Evolutionary conservation across 2,797 vertebrate genomes (phyloP), one percentile per base, ranked within the genome.

Genomic region (Schizopygopsis pylzovi): DNA sequence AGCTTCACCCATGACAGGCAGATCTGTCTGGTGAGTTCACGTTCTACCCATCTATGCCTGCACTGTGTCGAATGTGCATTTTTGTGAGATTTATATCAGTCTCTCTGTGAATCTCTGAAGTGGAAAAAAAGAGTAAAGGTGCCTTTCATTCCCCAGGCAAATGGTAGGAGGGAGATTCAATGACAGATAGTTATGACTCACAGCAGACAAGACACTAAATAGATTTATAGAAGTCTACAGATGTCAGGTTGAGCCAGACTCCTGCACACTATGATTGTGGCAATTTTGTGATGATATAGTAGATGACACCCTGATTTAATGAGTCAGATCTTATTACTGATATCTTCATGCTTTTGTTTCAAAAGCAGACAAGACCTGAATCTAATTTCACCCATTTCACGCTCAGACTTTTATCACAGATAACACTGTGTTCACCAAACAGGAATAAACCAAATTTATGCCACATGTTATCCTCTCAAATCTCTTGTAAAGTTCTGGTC

Each of bases 201-300:
- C 84, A 78, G 78, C 82, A 87, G 84, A 90, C 86, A 85, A 82
- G 87, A 73, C 82, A 77, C 84, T 87, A 89, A 87, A 90, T 86
- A 85, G 84, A 90, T 90, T 86, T 90, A 89, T 85, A 70, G 82
- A 86, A 87, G 84, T 89, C 80, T 87, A 85, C 84, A 89, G 87
- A 86, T 89, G 86, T 87, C 87, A 86, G 79, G 76, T 85, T 86
- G 67, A 87, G 86, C 75, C 73, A 86, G 87, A 86, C 67, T 41
- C 59, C 86, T 86, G 79, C 77, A 85, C 86, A 86, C 82, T 86
- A 89, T 89, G 84, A 89, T 76, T 70, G 18, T 87, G 79, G 81
- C 87, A 84, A 86, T 85, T 82, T 85, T 82, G 77, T 56, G 77
- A 72, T 84, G 76, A 82, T 87, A 80, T 86, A 88, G 85, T 86